Evolutionary conservation across 2,888 invertebrate genomes (phyloP).

Genomic region (Thymelicus sylvestris): DNA sequence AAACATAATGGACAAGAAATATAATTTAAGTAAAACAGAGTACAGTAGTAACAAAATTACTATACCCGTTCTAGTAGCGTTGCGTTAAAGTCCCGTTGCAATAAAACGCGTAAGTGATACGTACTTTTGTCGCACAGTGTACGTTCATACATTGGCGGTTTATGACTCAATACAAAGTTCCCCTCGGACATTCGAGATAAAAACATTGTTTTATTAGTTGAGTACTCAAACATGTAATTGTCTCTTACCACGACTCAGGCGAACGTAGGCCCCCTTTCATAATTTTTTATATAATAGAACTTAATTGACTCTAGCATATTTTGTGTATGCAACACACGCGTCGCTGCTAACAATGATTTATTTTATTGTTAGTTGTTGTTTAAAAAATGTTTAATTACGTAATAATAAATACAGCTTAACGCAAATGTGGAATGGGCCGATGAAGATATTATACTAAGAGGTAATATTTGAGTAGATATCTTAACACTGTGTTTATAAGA

Average conservation of each 20-base stretch:
- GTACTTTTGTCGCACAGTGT: constrained; percentile 24
- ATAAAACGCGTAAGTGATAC: constrained; percentile 27
- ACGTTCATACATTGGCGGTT: constrained; percentile 29
- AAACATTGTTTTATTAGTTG: constrained; percentile 34
- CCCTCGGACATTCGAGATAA: constrained; percentile 35
- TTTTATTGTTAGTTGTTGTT: too few relatives aligned
- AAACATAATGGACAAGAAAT: too few relatives aligned
- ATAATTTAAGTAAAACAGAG: too few relatives aligned
- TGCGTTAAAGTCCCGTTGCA: constrained; percentile 10
- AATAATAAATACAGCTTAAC: too few relatives aligned
- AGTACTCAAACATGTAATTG: constrained; percentile 47
- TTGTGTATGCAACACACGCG: background rate
- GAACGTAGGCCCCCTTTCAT: constrained; percentile 41
- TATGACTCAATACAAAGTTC: constrained; percentile 33
- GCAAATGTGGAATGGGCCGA: too few relatives aligned
- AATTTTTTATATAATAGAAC: constrained; percentile 44
- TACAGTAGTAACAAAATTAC: constrained; percentile 4
- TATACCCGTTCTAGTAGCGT: constrained; percentile 1
- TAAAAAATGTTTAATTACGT: too few relatives aligned
- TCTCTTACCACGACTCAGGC: constrained; percentile 41
- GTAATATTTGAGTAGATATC: too few relatives aligned
- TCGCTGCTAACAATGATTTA: too few relatives aligned
- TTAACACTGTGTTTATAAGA: too few relatives aligned
- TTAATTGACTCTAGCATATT: constrained; percentile 40
- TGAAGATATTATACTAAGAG: too few relatives aligned